Evolutionary conservation across 2,113 vertebrate species (phyloP), one percentile per base, ranked within the genome.

Genomic region (Prunella fulvescens): DNA sequence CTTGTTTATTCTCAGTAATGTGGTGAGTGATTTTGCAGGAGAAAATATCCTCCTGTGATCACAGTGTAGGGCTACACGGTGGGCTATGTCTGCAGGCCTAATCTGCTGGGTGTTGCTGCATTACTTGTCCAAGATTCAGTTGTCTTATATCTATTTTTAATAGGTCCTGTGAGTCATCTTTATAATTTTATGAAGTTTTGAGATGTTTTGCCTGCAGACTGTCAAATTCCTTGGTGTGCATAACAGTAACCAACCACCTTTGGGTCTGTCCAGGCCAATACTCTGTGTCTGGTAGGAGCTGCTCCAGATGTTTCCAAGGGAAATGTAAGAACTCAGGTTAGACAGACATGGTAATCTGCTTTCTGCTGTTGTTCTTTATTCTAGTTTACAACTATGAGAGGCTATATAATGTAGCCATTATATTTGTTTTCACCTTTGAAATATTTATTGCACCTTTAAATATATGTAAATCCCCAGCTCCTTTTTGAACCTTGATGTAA

Each of bases 191-290:
- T 62, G 35, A 88, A 37, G 31, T 67, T 94, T n/a, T 82, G 40
- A 77, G 37, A 8, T 54, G 35, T 50, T 93, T 81, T 86, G 33
- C 16, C 17, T 66, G 11, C n/a, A 64, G 28, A 37, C 12, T 42
- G 33, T 45, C 25, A 33, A 29, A 58, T 66, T 86, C 47, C 35
- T 69, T 42, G 19, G 29, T 42, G 24, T 73, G 8, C 1, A 4
- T 31, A 18, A 24, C 1, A 10, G 51, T 45, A 35, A 9, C 19
- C 40, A 17, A 47, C 9, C 3, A 4, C 13, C 4, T 2, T 9
- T 86, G 67, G 25, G 4, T 88, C 44, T n/a, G 6, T 58, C 17
- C 29, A 47, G 72, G 33, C 33, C 64, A 66, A 18, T 48, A 4
- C 25, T 91, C 28, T 33, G 23, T 71, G 53, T 62, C 56, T 83